Conservation (phyloP, 2,888 invertebrate genomes). For the Gymnosoma rotundatum region DNA sequence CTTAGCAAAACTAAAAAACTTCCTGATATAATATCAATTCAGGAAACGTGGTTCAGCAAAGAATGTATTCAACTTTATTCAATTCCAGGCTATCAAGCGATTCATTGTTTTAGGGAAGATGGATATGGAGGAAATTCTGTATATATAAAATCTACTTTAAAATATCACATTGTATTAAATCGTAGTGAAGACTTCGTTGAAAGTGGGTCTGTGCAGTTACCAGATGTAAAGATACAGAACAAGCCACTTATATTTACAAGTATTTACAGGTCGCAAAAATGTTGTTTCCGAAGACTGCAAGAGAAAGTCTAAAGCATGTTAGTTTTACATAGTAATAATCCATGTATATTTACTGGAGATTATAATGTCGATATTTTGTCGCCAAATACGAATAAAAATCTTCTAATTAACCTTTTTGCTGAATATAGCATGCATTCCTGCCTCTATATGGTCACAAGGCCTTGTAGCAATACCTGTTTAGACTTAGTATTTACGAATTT, state of each 20-base stretch:
- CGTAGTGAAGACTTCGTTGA: neutral
- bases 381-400: neutral
- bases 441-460: neutral
- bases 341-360: slow-evolving; percentile 18
- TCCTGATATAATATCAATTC: slow-evolving; percentile 18
- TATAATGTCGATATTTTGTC: slow-evolving; percentile 15
- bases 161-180: neutral
- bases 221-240: slow-evolving; percentile 4
- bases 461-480: neutral
- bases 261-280: slow-evolving; percentile 22
- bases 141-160: neutral
- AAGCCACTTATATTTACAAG: neutral
- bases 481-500: neutral
- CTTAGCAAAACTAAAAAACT: slow-evolving; percentile 2
- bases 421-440: neutral
- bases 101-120: slow-evolving; percentile 10
- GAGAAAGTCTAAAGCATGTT: no score
- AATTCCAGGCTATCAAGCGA: slow-evolving; percentile 8
- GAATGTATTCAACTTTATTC: slow-evolving; percentile 2
- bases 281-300: neutral
- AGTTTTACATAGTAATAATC: neutral
- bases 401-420: slow-evolving; percentile 1
- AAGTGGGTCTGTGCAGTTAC: neutral
- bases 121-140: slow-evolving; percentile 21
- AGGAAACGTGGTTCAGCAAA: slow-evolving; percentile 29